Evolutionary conservation across 2,797 vertebrate species (phyloP), one percentile per base, ranked within the genome.

Genomic region (Sebastes cheni): DNA sequence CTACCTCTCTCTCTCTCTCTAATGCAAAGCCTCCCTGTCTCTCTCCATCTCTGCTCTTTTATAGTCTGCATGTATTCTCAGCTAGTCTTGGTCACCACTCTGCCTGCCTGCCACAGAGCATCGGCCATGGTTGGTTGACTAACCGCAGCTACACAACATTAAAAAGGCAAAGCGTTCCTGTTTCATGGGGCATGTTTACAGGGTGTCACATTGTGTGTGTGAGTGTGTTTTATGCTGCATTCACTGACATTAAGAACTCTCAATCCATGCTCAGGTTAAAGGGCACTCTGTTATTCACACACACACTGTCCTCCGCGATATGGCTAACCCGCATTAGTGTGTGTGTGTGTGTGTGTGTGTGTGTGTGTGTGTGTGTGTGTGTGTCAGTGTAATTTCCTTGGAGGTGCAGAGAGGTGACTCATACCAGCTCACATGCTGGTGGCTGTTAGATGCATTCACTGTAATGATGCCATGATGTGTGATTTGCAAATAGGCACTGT

Each of bases 401-500:
- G 80, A 87, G 86, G 85, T 91, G 88, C 84, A 72, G 85, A 82
- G 82, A 91, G 85, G 89, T 93, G 91, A 93, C 80, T 95, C 92
- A 94, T 77, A 77, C 70, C 61, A n/a, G 73, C 88, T 88, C 61
- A 46, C 70, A 81, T 72, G 83, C 86, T 80, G 79, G 70, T 79
- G 87, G 86, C 88, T 79, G 83, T 79, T 73, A 36, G 70, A 76
- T 62, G 30, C 77, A 8, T 23, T 86, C 65, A 50, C 72, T 79
- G 77, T 80, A 55, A 76, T 12, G 54, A 87, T 81, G 79, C 74
- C 71, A 29, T 81, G 83, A 86, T 85, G 89, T 89, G 90, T 78
- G 83, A 89, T 82, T 84, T 79, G 66, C 80, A 86, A 87, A 93
- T 82, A 68, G 80, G 77, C 75, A 29, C 77, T 59, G 83, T 88